Conservation (phyloP, 2,888 invertebrate species). For the Campopleginae sp. region DNA sequence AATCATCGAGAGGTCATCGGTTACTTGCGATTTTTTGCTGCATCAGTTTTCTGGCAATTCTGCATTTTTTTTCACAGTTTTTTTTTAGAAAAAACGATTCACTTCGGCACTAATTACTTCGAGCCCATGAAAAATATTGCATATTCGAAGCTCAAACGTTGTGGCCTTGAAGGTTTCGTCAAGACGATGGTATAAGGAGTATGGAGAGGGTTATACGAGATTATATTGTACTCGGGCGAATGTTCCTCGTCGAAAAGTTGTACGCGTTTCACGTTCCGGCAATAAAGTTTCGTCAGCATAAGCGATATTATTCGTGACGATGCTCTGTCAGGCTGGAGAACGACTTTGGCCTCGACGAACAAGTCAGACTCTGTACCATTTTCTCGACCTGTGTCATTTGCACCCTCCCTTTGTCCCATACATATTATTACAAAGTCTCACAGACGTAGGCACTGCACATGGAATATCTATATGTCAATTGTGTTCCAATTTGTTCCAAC, state of each 20-base stretch:
- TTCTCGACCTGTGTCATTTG: slow-evolving; percentile 30
- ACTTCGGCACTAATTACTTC: background rate
- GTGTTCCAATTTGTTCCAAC: slow-evolving; percentile 6
- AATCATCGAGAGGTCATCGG: slow-evolving; percentile 41
- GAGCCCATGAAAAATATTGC: background rate
- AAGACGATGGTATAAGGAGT: slow-evolving; percentile 28
- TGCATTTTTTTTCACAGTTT: background rate
- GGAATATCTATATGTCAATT: background rate
- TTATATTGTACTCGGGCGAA: slow-evolving; percentile 11
- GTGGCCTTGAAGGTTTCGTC: slow-evolving; percentile 16
- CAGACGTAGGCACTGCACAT: background rate
- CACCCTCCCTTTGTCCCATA: background rate
- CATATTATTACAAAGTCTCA: background rate
- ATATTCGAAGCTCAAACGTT: slow-evolving; percentile 22
- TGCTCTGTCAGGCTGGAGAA: slow-evolving; percentile 53
- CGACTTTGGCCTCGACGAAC: slow-evolving; percentile 42
- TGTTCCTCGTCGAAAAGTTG: slow-evolving; percentile 29
- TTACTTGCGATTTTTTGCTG: background rate
- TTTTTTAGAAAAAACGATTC: background rate
- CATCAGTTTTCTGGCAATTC: background rate
- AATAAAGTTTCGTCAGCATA: slow-evolving; percentile 63
- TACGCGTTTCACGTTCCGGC: slow-evolving; percentile 59
- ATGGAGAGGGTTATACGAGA: slow-evolving; percentile 5
- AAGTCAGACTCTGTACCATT: slow-evolving; percentile 29
- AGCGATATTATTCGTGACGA: slow-evolving; percentile 63